Evolutionary conservation across 2,888 invertebrate genomes (phyloP).

Genomic region (Nephrotoma flavescens): DNA sequence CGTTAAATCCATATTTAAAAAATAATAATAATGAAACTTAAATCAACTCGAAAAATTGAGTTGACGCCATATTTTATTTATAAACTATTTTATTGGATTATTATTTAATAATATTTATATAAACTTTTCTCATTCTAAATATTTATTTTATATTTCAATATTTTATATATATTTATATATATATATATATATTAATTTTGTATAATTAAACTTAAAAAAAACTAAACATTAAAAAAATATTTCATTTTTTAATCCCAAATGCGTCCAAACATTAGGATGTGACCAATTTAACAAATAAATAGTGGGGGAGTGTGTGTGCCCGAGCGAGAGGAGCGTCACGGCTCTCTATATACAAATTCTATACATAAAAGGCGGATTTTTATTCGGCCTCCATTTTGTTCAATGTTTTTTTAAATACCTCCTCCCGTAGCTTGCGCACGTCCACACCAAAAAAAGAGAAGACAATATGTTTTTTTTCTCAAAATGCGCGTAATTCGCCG

Average conservation of each 20-base stretch:
- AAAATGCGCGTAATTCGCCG: neutral
- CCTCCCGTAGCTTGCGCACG: neutral
- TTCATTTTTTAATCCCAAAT: neutral
- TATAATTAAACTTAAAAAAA: neutral
- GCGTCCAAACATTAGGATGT: neutral
- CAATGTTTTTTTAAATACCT: neutral
- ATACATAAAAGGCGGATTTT: neutral
- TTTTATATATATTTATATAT: neutral
- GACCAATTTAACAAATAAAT: neutral
- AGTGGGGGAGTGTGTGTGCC: neutral
- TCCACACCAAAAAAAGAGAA: neutral
- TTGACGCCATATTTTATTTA: neutral
- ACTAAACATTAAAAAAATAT: neutral
- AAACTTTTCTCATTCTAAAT: neutral
- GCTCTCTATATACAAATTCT: neutral
- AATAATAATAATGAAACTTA: neutral
- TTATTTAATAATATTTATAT: neutral
- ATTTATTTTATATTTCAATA: neutral
- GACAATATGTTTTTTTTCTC: neutral
- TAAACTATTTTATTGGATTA: neutral
- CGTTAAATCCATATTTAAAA: neutral
- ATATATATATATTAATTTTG: neutral
- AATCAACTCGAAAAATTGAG: neutral
- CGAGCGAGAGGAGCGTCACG: neutral
- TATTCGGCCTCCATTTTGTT: neutral